Percentiles rank a stretch among this genome's conserved stretches.
phyloP scores from a whole-genome alignment of 2,113 vertebrate species.

The Picathartes gymnocephalus region DNA sequence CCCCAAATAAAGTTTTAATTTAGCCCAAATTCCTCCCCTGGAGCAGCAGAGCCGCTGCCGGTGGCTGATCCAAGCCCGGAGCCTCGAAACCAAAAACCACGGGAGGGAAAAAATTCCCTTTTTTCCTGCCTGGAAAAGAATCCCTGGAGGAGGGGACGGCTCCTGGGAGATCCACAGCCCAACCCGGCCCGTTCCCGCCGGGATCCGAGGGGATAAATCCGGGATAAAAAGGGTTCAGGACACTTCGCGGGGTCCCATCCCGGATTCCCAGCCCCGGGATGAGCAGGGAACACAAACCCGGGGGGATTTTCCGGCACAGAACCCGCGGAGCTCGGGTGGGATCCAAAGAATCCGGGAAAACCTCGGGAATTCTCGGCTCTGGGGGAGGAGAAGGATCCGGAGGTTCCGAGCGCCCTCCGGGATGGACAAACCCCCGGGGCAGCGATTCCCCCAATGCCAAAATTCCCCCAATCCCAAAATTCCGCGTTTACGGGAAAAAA shows the following conservation, averaged over 20 bases:
- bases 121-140: not conserved
- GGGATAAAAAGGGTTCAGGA: fast-evolving
- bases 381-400: not conserved
- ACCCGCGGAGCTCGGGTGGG: not conserved
- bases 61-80: fast-evolving
- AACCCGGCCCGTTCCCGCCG: not conserved
- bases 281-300: not conserved
- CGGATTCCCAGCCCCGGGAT: not conserved
- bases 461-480: too few relatives aligned
- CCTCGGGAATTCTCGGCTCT: not conserved
- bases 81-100: fast-evolving
- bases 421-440: not conserved
- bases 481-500: fast-evolving
- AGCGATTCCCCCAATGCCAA: not conserved
- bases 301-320: not conserved
- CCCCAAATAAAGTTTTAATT: not conserved
- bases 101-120: too few relatives aligned
- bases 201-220: not conserved
- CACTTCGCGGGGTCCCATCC: not conserved
- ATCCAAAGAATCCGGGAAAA: not conserved
- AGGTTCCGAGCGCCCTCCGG: not conserved
- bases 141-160: not conserved
- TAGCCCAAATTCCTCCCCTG: not conserved
- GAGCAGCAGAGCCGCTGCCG: not conserved
- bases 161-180: not conserved